Evolutionary conservation across 2,113 vertebrate genomes (phyloP), one percentile per base, ranked within the genome.

Genomic region (Phalacrocorax carbo): DNA sequence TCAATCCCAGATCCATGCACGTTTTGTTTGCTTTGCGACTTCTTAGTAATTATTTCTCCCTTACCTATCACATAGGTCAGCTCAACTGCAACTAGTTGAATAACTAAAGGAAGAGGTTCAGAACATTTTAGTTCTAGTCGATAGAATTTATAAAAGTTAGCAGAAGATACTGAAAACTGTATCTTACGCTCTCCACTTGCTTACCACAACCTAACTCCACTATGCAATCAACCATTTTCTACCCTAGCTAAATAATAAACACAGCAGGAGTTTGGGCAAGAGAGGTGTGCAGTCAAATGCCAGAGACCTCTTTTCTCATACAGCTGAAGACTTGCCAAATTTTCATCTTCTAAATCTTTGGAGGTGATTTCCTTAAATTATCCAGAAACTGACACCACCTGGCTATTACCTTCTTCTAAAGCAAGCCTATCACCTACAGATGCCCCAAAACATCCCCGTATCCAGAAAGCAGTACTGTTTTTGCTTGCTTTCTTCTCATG

Each of bases 31-130:
- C 36, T 34, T 61, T 15, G 21, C 5, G 51, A 83, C 68, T 13
- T 89, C 40, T 93, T 89, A 48, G 69, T 46, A 88, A 96, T 84
- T 77, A 77, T 52, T 92, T 75, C 83, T 96, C 83, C 82, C 69
- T 85, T 86, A 79, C 72, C 52, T 73, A 75, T 54, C 71, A 70
- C 38, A 75, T 2, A 82, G 86, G 69, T 61, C 82, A 93, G 78
- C 76, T 86, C 72, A 92, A 36, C 61, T 66, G 44, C 64, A 55
- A 32, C 29, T 48, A 58, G 61, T 34, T 83, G 36, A 57, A 48
- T 70, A 71, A 55, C 79, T 76, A 23, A 34, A 78, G 72, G 72
- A 52, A 60, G 70, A 34, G 32, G 16, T 64, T 71, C 20, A 12
- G 57, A 65, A 82, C 36, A 44, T 27, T 21, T 54, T n/a, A 54